Evolutionary conservation across 2,113 vertebrate genomes (phyloP), one percentile per base, ranked within the genome.

Genomic region (Chaetura pelagica): DNA sequence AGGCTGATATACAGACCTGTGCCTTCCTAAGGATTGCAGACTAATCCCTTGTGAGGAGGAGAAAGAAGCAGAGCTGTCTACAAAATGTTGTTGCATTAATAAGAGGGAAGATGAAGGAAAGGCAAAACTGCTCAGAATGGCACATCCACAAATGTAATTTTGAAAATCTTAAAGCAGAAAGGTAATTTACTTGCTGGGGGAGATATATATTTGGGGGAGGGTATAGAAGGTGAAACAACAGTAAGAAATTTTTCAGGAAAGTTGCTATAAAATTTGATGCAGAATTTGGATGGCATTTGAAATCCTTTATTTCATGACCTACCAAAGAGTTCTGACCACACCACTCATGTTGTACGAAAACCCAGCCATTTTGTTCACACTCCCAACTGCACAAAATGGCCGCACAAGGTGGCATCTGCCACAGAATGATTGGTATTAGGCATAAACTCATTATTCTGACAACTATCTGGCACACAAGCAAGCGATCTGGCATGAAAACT

Each of bases 381-480:
- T 82, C 55, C 67, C 68, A 54, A 44, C 86, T 46, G 81, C 54
- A 97, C 73, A 84, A 96, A 94, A 95, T 82, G 92, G 95, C 93
- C 95, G 55, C 77, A 63, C 8, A 59, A 94, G 62, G 82, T 13
- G 27, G 78, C 92, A 97, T 94, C 94, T 97, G 96, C 93, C 95
- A 94, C 58, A 22, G 63, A 69, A 51, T 81, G 92, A 96, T 83
- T 90, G 90, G 87, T 90, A 82, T 92, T 93, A 94, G 92, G 92
- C 87, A 51, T 61, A 95, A 91, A 91, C 72, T 93, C 89, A 93
- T 91, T 93, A 84, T 81, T 94, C 84, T 97, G 94, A 96, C 96
- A 97, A 96, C 91, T 58, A 63, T 74, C 93, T 97, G 96, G 94
- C 97, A 96, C 0, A 6, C 75, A 29, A 67, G 48, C 44, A 38